Evolutionary conservation across 1,140 invertebrate genomes (phyloP).

Genomic region (Brachionus sp.): DNA sequence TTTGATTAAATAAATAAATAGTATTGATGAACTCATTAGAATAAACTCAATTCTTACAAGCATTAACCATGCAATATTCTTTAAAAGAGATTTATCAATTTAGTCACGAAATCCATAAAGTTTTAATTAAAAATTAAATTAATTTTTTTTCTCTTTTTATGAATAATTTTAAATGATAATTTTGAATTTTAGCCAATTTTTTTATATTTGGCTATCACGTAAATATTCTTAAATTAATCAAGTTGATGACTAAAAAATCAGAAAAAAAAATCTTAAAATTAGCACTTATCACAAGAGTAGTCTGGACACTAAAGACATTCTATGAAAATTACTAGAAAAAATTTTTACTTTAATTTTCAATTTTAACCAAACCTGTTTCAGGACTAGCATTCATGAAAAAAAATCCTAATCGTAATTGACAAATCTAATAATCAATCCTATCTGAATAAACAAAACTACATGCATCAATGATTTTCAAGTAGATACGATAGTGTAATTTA

Average conservation of each 20-base stretch:
- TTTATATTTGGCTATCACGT: neutral
- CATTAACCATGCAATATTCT: neutral
- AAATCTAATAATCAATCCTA: neutral
- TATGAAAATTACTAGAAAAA: neutral
- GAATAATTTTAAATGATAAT: too few relatives aligned
- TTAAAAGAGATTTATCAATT: neutral
- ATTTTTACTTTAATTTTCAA: neutral
- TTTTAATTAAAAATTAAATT: neutral
- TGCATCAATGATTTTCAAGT: neutral
- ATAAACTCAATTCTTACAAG: neutral
- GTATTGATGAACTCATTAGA: constrained; percentile 2
- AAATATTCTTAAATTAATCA: neutral
- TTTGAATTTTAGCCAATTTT: neutral
- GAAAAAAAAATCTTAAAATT: neutral
- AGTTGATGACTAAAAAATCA: neutral
- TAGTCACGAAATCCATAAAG: neutral
- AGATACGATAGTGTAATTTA: neutral
- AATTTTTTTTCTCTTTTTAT: neutral
- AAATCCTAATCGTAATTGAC: neutral
- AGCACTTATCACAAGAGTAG: neutral
- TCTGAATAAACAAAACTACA: neutral
- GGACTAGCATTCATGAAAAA: neutral
- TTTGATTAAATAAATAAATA: constrained; percentile 7
- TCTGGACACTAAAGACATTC: neutral
- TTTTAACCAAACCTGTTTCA: neutral